phyloP scores from a whole-genome alignment of 2,113 vertebrate genomes.

The Oophaga pumilio region DNA sequence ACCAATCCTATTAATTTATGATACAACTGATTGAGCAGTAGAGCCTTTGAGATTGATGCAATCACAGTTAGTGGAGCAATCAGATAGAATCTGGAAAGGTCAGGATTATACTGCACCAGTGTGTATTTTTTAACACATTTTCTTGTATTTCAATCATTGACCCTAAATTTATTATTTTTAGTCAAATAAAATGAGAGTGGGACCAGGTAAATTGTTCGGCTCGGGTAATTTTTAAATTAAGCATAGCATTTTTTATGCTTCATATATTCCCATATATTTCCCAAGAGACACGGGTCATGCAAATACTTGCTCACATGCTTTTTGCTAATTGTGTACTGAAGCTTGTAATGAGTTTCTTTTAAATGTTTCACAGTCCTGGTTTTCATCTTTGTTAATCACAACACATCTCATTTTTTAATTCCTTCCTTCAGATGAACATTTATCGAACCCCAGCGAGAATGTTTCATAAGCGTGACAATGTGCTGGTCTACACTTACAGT shows the following conservation, averaged over 20 bases:
- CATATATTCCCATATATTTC: constrained; percentile 53
- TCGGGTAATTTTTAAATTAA: constrained; percentile 57
- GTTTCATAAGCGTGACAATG: constrained; percentile 23
- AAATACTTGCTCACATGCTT: constrained; percentile 58
- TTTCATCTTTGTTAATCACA: constrained; percentile 74
- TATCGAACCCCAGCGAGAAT: constrained; percentile 46
- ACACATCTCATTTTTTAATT: constrained; percentile 74
- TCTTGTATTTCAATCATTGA: constrained; percentile 35
- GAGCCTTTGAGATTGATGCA: constrained; percentile 25
- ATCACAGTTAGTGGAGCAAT: constrained; percentile 51
- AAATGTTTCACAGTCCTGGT: constrained; percentile 74
- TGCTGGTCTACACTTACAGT: background rate
- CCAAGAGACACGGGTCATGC: constrained; percentile 55
- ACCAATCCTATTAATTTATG: constrained; percentile 10
- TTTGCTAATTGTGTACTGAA: constrained; percentile 73
- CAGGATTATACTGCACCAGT: constrained; percentile 12
- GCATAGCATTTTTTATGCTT: constrained; percentile 55
- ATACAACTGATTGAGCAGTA: constrained; percentile 30
- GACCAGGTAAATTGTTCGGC: constrained; percentile 42
- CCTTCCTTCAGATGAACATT: constrained; percentile 58
- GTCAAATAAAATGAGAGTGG: constrained; percentile 16
- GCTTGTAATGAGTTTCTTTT: constrained; percentile 78
- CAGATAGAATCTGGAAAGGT: constrained; percentile 43
- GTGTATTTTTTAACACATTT: background rate
- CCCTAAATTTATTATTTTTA: constrained; percentile 40